A percentile compares a stretch with the other conserved stretches of the same genome.
phyloP scores from a whole-genome alignment of 1,140 invertebrate species.

The Platyscapa corneri region DNA sequence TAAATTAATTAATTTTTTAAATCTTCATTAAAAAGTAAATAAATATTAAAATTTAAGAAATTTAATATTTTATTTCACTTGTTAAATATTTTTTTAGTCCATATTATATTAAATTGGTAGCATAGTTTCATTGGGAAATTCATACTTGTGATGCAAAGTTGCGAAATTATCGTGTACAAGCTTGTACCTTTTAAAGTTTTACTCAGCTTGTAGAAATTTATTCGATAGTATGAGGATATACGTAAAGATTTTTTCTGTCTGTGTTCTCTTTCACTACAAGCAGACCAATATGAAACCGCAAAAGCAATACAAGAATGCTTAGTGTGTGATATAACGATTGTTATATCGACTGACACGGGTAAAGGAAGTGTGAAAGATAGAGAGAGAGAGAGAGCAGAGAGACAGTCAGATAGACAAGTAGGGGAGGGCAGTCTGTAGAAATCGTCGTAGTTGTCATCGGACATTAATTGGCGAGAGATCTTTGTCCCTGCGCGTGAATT shows the following conservation, averaged over 20 bases:
- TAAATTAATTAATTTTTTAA: no score
- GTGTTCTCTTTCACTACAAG: neutral
- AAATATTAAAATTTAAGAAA: no score
- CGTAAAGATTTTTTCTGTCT: neutral
- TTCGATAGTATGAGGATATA: neutral
- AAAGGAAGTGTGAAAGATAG: neutral
- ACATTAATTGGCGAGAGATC: conserved; percentile 71
- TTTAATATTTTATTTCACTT: no score
- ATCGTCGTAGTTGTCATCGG: conserved; percentile 54
- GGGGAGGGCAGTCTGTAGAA: neutral
- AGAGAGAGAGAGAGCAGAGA: neutral
- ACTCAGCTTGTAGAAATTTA: conserved; percentile 20
- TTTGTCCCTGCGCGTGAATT: conserved; percentile 65
- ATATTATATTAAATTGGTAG: no score
- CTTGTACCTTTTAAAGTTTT: neutral
- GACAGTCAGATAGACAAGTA: neutral
- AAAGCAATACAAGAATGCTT: conserved; percentile 16
- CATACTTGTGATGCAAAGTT: no score
- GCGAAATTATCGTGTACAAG: neutral
- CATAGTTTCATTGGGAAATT: no score
- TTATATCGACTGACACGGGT: neutral
- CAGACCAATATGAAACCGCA: conserved; percentile 2
- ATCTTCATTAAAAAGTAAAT: no score
- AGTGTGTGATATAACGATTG: neutral
- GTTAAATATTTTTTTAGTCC: no score